Evolutionary conservation across 2,888 invertebrate species (phyloP), one percentile per base, ranked within the genome.

Genomic region (Hyppa rectilinea): DNA sequence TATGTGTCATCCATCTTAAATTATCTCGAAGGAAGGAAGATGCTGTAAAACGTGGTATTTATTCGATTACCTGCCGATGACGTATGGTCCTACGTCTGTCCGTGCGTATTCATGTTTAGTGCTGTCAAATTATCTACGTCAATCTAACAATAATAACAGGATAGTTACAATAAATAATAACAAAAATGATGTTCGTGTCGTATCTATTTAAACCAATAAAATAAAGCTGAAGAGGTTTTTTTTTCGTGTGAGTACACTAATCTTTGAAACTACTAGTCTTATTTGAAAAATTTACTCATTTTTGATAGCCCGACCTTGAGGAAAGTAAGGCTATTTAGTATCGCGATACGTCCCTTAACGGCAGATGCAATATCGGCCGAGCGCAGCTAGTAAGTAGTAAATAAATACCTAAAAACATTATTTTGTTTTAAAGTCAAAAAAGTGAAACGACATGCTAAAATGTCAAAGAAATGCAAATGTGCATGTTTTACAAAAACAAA

Each of bases 21-120:
- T 66, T 47, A 63, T 63, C 50, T 72, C 49, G 12, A 14, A 56
- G 66, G 70, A 70, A 70, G 62, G 70, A 70, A 71, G 38, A 45
- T 40, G 12, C 4, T 4, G 4, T 64, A 34, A 23, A 70, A 58
- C 66, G 61, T 80, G 71, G 80, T 70, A 67, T 79, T 75, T 70
- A 69, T 62, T 53, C 2, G 29, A 31, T 68, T 14, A 38, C 43
- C n/a, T 23, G 7, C 36, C 17, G 17, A 47, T 78, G 78, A 78
- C 67, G 78, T 56, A n/a, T 23, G 3, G 4, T 10, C n/a, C n/a
- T 47, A 45, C 67, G 66, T 67, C 36, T n/a, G 34, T 6, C 17
- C 23, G 49, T 78, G 40, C 53, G 67, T 50, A 47, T 56, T 52
- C 45, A 47, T 1, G 45, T 60, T 20, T 61, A 20, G 12, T 55